These are phyloP conservation scores for Silurus asotus DNA, from an alignment of 2,113 vertebrate genomes.

Conservation along the genomic window DNA sequence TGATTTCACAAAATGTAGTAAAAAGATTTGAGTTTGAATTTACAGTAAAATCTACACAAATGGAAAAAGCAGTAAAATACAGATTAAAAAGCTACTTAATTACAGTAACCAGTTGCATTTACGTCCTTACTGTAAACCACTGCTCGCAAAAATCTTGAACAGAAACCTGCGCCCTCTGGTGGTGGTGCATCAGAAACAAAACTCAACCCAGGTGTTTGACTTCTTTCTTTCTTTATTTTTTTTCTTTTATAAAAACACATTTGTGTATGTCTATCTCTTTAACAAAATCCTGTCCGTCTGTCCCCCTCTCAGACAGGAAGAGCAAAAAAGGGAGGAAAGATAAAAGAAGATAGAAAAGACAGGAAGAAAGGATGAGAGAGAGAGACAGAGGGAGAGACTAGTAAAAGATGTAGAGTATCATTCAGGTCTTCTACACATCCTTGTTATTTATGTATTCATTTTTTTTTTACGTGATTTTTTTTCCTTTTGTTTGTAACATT, in stretches of 20 bases:
- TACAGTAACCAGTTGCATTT: too few relatives aligned
- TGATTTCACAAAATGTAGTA: too few relatives aligned
- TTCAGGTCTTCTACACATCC: constrained; percentile 52
- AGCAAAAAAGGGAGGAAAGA: constrained; percentile 2
- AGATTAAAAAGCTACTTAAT: too few relatives aligned
- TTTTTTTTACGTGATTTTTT: constrained; percentile 28
- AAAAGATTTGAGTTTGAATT: too few relatives aligned
- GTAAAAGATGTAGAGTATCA: constrained; percentile 43
- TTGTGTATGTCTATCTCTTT: constrained; percentile 47
- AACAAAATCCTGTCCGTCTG: constrained; percentile 32
- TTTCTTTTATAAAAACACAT: constrained; percentile 55
- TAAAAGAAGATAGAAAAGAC: constrained; percentile 3
- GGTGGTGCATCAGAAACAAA: not conserved
- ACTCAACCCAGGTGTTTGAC: not conserved
- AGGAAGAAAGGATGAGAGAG: not conserved
- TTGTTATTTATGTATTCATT: not conserved
- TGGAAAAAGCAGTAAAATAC: too few relatives aligned
- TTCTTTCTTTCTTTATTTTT: constrained; percentile 47
- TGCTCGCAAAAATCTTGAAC: not conserved
- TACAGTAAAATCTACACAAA: too few relatives aligned
- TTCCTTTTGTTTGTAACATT: constrained; percentile 37
- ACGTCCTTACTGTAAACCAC: too few relatives aligned
- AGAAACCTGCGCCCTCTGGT: not conserved
- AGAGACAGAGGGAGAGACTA: constrained; percentile 3
- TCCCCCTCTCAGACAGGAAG: constrained; percentile 11